Evolutionary conservation across 1,140 invertebrate species (phyloP).

Genomic region (Trachymyrmex septentrionalis): DNA sequence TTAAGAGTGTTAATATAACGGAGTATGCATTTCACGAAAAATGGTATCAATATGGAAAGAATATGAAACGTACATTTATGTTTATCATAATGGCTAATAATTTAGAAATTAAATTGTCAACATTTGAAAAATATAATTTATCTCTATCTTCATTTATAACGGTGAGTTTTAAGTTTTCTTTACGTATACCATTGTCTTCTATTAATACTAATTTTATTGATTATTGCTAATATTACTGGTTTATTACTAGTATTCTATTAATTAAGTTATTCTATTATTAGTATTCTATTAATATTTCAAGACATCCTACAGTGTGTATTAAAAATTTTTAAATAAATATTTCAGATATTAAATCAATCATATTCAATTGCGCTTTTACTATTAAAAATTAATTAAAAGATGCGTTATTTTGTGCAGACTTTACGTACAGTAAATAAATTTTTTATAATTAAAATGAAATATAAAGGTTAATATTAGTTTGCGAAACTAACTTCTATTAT

Average conservation of each 20-base stretch:
- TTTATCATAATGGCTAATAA: constrained; percentile 65
- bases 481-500: background rate
- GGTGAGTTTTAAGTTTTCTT: constrained; percentile 35
- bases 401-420: background rate
- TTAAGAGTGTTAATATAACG: constrained; percentile 67
- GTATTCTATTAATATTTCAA: background rate
- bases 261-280: background rate
- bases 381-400: constrained; percentile 4
- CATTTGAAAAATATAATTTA: constrained; percentile 63
- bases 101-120: constrained; percentile 65
- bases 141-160: constrained; percentile 70
- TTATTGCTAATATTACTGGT: too few species aligned
- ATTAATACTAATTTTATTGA: background rate
- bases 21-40: constrained; percentile 66
- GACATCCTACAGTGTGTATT: background rate
- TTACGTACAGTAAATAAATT: background rate
- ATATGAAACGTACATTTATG: constrained; percentile 28
- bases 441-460: background rate
- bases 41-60: constrained; percentile 59
- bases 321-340: background rate
- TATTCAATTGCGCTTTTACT: constrained; percentile 37
- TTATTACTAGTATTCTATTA: too few species aligned
- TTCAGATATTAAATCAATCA: constrained; percentile 52
- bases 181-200: background rate
- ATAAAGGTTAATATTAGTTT: background rate